These are phyloP conservation scores for Caenorhabditis zanzibari DNA, from an alignment of 2,888 invertebrate genomes.

Conservation along the genomic window DNA sequence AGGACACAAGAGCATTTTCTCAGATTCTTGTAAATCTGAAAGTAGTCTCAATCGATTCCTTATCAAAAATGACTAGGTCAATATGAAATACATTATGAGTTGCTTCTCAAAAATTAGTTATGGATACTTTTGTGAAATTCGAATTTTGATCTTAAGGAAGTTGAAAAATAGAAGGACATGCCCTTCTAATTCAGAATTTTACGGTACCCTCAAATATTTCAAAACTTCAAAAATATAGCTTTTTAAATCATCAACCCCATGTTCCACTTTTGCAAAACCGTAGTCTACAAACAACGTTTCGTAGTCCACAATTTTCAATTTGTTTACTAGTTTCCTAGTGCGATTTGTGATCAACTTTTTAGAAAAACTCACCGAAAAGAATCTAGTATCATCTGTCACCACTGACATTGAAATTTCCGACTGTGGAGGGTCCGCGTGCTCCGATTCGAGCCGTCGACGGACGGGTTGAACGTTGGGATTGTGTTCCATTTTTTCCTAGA, in stretches of 20 bases:
- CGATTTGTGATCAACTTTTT: not conserved
- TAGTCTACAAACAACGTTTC: not conserved
- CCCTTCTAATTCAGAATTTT: no score
- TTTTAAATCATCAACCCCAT: not conserved
- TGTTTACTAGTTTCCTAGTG: not conserved
- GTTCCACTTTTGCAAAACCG: not conserved
- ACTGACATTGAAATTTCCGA: conserved; percentile 79
- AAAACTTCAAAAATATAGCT: no score
- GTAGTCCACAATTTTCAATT: not conserved
- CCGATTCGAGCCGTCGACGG: conserved; percentile 57
- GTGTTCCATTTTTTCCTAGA: conserved; percentile 14
- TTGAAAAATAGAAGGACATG: no score
- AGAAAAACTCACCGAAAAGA: conserved; percentile 43
- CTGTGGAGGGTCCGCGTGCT: conserved; percentile 62
- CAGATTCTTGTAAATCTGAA: no score
- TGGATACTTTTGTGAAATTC: no score
- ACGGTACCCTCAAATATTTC: no score
- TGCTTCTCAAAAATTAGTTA: no score
- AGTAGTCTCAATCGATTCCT: no score
- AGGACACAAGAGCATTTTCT: no score
- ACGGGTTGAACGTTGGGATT: conserved; percentile 51
- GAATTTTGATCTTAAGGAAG: no score
- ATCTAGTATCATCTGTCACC: conserved; percentile 73
- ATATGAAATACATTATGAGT: no score
- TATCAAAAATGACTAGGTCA: no score